These are phyloP conservation scores for Cyclophora albipunctata DNA, from an alignment of 2,888 invertebrate genomes.

Conservation along the genomic window DNA sequence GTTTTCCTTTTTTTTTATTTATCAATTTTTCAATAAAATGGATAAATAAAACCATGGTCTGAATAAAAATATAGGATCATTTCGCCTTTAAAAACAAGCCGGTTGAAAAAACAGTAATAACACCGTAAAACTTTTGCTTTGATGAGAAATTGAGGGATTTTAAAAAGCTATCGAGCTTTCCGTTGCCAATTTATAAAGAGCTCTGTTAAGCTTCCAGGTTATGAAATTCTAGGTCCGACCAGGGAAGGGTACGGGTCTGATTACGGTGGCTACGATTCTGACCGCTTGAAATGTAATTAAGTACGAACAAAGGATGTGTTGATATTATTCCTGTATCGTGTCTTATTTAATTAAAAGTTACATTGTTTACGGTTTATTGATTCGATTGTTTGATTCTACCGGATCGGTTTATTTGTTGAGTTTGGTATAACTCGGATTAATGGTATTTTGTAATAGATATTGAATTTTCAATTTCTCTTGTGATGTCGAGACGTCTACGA, in stretches of 20 bases:
- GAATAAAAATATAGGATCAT: too few relatives aligned
- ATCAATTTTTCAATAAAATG: too few relatives aligned
- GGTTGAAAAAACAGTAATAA: background rate
- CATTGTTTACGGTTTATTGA: slow-evolving; percentile 12
- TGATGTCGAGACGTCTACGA: too few relatives aligned
- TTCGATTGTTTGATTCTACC: slow-evolving; percentile 1
- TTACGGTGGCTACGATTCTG: slow-evolving; percentile 3
- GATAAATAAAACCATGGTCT: too few relatives aligned
- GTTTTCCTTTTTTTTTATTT: too few relatives aligned
- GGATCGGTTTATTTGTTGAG: slow-evolving; percentile 9
- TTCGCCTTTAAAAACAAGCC: too few relatives aligned
- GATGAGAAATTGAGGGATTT: slow-evolving; percentile 10
- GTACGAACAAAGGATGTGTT: slow-evolving; percentile 18
- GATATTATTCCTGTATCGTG: slow-evolving; percentile 11
- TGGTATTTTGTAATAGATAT: too few relatives aligned
- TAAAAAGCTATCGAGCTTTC: slow-evolving; percentile 1
- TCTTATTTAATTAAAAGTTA: slow-evolving; percentile 42
- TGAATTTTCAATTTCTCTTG: too few relatives aligned
- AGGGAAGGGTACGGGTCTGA: slow-evolving; percentile 1
- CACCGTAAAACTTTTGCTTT: slow-evolving; percentile 2
- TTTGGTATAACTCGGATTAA: background rate
- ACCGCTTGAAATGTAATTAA: slow-evolving; percentile 25
- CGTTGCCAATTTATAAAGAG: background rate
- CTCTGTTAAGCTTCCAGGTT: background rate
- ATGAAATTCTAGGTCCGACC: background rate